Evolutionary conservation across 2,888 invertebrate species (phyloP), one percentile per base, ranked within the genome.

Genomic region (Aethes cnicana): DNA sequence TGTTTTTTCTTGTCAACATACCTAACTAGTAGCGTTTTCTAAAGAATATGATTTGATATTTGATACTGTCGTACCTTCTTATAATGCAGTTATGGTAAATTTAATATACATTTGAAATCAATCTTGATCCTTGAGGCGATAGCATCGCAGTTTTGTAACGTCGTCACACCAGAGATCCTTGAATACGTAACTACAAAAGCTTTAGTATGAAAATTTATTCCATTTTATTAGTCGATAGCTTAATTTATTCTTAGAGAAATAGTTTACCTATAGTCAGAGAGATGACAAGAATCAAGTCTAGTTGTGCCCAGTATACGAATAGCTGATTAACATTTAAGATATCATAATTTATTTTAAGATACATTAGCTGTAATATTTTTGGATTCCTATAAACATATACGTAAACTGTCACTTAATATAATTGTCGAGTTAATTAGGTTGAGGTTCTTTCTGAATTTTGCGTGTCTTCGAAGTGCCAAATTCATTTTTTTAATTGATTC

Each of bases 281-380:
- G 86, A 87, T 88, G 86, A 87, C 86, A 86, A 76, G 78, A 87
- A 88, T 87, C 87, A 87, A 82, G 84, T 87, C 89, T 89, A 89
- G 89, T 89, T 89, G 89, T 89, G 89, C 88, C 89, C 88, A 87
- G 89, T 89, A 89, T 89, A 89, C 89, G 89, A 89, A 84, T 89
- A 89, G 86, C 73, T 84, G 81, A 81, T 76, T 84, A 83, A 82
- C 74, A 71, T 83, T n/a, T 82, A 80, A 77, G 77, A 77, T 84
- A 79, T 75, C 77, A 72, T 87, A 86, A 87, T 86, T 88, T 88
- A 88, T 88, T 83, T 77, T 89, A 88, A 89, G 89, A 85, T 81
- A 86, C 84, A 84, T 79, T 89, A 87, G 87, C 70, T 64, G 74
- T 89, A 89, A 89, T 89, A 88, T 89, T 89, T 89, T 89, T 88